Evolutionary conservation across 2,888 invertebrate genomes (phyloP).

Genomic region (Disparrhopalites patrizii): DNA sequence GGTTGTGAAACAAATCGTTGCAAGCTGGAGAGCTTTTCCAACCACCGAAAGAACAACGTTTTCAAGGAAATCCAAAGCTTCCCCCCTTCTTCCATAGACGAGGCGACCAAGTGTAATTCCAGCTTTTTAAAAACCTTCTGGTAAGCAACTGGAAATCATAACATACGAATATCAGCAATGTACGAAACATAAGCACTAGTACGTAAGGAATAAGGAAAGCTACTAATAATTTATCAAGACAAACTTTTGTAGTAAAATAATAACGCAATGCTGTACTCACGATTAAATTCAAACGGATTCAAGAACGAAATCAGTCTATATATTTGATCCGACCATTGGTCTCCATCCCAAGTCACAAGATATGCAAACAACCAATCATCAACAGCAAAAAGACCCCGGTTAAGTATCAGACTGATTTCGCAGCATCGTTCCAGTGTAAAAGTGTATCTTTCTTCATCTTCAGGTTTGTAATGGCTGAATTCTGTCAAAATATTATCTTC

Average conservation of each 20-base stretch:
- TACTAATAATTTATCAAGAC: too few relatives aligned
- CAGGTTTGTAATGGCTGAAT: background rate
- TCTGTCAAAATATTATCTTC: too few relatives aligned
- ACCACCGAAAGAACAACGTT: conserved; percentile 5
- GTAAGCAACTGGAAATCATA: background rate
- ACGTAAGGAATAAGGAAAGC: too few relatives aligned
- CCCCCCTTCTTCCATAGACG: background rate
- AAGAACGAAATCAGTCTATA: background rate
- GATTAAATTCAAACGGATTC: background rate
- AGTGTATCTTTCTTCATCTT: background rate
- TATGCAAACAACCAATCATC: conserved; percentile 10
- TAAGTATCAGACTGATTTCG: background rate
- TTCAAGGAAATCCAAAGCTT: conserved; percentile 9
- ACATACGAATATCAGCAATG: too few relatives aligned
- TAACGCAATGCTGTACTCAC: background rate
- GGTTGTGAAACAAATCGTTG: background rate
- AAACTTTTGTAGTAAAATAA: too few relatives aligned
- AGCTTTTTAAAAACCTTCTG: background rate
- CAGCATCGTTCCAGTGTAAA: conserved; percentile 3
- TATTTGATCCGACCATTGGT: conserved; percentile 2
- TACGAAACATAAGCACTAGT: too few relatives aligned
- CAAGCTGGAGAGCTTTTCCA: background rate
- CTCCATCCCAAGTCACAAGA: conserved; percentile 12
- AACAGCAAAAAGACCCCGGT: background rate
- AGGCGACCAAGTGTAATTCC: conserved; percentile 1